Evolutionary conservation across 2,797 vertebrate species (phyloP).

Genomic region (Vespertilio murinus): DNA sequence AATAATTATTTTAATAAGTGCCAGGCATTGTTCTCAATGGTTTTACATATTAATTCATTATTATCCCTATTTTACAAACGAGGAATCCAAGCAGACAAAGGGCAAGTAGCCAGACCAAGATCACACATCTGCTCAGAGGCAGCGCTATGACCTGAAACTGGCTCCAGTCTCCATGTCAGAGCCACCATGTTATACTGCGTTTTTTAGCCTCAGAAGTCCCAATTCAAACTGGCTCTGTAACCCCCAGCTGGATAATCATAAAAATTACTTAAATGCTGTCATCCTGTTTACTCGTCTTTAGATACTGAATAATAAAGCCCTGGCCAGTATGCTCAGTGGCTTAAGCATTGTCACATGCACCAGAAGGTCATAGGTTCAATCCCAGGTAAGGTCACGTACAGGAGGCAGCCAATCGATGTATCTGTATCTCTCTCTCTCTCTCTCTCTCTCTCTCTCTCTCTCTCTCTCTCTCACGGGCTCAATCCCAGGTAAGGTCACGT

Average conservation of each 20-base stretch:
- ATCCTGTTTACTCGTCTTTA: conserved; percentile 27
- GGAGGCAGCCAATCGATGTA: background rate
- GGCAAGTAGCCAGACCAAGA: background rate
- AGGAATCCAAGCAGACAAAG: background rate
- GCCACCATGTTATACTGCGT: background rate
- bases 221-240: background rate
- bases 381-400: background rate
- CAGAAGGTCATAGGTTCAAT: no score
- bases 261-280: conserved; percentile 24
- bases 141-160: background rate
- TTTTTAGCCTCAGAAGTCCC: background rate
- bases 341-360: no score
- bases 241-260: background rate
- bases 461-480: no score
- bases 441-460: no score
- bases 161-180: background rate
- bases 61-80: background rate
- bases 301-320: conserved; percentile 27
- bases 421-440: background rate
- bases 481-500: no score
- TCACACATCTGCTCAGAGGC: background rate
- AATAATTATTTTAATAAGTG: conserved; percentile 26
- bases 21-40: background rate
- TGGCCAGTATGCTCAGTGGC: background rate
- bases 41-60: background rate